Evolutionary conservation across 2,797 vertebrate species (phyloP).

Genomic region (Halcyon leucocephala): DNA sequence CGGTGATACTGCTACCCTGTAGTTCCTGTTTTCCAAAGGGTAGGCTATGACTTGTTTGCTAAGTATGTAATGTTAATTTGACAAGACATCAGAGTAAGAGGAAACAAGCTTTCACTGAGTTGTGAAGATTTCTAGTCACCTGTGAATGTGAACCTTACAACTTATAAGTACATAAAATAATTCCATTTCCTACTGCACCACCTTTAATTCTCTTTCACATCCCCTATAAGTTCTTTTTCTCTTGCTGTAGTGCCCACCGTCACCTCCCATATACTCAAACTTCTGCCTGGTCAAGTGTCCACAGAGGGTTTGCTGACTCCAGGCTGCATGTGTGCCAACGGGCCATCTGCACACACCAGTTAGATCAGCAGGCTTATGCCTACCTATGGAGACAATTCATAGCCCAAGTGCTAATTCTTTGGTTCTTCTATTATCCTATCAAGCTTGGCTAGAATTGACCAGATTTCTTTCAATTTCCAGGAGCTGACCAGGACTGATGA

Average conservation of each 20-base stretch:
- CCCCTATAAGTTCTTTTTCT: not conserved
- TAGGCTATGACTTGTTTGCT: not conserved
- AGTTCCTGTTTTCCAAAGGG: not conserved
- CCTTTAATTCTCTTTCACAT: not conserved
- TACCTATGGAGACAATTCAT: rapidly evolving
- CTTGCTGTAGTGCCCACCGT: not conserved
- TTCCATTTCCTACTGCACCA: not conserved
- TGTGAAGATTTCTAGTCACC: not conserved
- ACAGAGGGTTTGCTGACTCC: not conserved
- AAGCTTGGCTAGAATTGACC: not conserved
- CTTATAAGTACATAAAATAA: not conserved
- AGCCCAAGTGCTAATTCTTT: not conserved
- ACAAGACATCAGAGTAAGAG: not conserved
- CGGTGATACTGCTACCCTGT: not conserved
- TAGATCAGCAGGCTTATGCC: not conserved
- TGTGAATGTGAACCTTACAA: not conserved
- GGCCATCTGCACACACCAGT: not conserved
- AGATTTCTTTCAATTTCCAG: not conserved
- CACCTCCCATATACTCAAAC: not conserved
- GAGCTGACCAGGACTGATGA: not conserved
- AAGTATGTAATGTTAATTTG: not conserved
- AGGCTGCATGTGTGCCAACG: not conserved
- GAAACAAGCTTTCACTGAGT: not conserved
- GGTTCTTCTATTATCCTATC: not conserved
- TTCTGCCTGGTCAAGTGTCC: not conserved